These are phyloP conservation scores for Lepidocyrtinus sp. DNA, from an alignment of 2,888 invertebrate genomes.

Conservation along the genomic window DNA sequence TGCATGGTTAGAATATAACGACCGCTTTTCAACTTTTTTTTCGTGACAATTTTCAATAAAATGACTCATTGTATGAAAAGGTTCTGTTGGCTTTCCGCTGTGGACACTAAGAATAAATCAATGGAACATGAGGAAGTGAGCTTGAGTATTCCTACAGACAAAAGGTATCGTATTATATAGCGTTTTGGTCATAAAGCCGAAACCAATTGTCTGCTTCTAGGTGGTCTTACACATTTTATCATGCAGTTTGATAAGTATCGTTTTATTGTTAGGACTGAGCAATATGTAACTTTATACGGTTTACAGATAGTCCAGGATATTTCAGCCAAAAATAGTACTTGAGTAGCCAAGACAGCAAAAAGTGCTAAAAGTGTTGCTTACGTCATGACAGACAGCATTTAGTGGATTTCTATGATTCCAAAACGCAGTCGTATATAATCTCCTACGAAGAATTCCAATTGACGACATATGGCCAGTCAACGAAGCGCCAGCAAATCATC, in stretches of 20 bases:
- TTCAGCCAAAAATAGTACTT: neutral
- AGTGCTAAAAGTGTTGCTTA: too few species aligned
- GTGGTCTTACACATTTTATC: neutral
- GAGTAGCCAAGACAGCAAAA: neutral
- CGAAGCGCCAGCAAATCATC: neutral
- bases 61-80: slow-evolving; percentile 44
- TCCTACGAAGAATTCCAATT: too few species aligned
- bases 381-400: too few species aligned
- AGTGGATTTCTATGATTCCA: too few species aligned
- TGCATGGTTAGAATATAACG: neutral
- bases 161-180: too few species aligned
- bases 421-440: too few species aligned
- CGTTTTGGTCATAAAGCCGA: neutral
- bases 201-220: neutral
- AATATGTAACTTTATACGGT: neutral
- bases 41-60: slow-evolving; percentile 47
- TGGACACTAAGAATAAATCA: neutral
- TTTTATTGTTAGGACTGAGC: neutral
- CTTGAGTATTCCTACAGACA: too few species aligned
- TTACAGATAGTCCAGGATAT: neutral
- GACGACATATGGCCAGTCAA: too few species aligned
- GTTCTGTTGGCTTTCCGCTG: neutral
- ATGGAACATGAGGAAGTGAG: neutral
- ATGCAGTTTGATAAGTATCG: neutral
- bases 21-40: slow-evolving; percentile 21